Conservation (phyloP, 1,140 invertebrate species). For the Megathymus violae region DNA sequence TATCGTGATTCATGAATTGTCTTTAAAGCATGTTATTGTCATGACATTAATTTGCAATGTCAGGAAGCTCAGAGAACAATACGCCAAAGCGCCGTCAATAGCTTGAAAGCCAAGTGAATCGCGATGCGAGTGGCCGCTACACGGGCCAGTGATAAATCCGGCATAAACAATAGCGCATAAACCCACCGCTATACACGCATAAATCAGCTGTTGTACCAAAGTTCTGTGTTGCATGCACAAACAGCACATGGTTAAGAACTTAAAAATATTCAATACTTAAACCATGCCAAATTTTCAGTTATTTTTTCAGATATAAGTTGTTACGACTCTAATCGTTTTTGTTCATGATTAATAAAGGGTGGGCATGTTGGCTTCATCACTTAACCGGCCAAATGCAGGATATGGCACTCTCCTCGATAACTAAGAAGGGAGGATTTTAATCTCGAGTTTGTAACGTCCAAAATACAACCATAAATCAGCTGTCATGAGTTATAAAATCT, state of each 20-base stretch:
- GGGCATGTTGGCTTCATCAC: too few species aligned
- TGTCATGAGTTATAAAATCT: too few species aligned
- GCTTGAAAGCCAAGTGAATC: conserved; percentile 63
- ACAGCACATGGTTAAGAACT: conserved; percentile 7
- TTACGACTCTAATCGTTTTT: too few species aligned
- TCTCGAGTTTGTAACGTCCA: too few species aligned
- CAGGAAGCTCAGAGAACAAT: conserved; percentile 49
- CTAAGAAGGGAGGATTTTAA: too few species aligned
- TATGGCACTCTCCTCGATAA: too few species aligned
- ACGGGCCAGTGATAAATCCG: conserved; percentile 52
- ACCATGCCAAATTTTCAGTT: too few species aligned
- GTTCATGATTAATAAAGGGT: too few species aligned
- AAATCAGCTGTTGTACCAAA: conserved; percentile 57
- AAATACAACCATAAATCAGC: too few species aligned
- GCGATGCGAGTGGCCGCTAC: conserved; percentile 49
- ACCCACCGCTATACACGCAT: conserved; percentile 41
- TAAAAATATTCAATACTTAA: too few species aligned
- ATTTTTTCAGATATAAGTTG: too few species aligned
- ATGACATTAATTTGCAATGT: conserved; percentile 49
- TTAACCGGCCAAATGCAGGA: too few species aligned
- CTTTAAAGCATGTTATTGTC: not conserved
- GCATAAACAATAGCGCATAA: conserved; percentile 55
- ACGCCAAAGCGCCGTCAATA: conserved; percentile 46
- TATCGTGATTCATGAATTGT: conserved; percentile 5
- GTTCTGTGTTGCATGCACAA: conserved; percentile 48